phyloP scores from a whole-genome alignment of 1,140 invertebrate genomes.

The Camponotus floridanus region DNA sequence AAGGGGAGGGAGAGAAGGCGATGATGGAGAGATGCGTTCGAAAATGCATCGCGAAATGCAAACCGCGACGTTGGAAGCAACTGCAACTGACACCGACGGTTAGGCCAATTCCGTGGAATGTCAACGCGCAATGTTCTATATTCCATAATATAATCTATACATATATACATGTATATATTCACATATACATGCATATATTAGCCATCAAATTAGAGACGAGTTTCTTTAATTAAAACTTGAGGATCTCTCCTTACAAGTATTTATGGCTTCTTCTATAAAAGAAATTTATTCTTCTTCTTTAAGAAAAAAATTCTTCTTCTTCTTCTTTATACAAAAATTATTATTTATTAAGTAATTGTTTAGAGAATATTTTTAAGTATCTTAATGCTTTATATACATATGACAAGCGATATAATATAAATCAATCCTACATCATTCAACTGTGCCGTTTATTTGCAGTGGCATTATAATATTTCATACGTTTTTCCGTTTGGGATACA shows the following conservation, averaged over 20 bases:
- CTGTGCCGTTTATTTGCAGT: background rate
- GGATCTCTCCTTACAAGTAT: background rate
- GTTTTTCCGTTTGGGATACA: background rate
- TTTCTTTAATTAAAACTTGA: background rate
- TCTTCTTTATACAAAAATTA: background rate
- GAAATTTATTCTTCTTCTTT: background rate
- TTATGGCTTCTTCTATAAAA: too few relatives aligned
- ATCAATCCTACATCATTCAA: too few relatives aligned
- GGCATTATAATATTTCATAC: background rate
- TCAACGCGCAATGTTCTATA: conserved; percentile 41
- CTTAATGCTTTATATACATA: too few relatives aligned
- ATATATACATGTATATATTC: too few relatives aligned
- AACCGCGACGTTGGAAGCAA: conserved; percentile 38
- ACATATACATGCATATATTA: background rate
- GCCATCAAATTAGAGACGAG: background rate
- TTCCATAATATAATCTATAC: background rate
- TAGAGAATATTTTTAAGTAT: background rate
- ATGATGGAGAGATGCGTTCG: conserved; percentile 43
- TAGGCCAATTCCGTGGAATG: conserved; percentile 56
- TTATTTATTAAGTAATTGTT: background rate
- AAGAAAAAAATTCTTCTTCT: background rate
- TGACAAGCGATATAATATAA: too few relatives aligned
- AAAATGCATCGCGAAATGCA: conserved; percentile 57
- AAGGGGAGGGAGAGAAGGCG: conserved; percentile 39
- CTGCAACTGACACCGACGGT: conserved; percentile 50